These are phyloP conservation scores for Epirrita christyi DNA, from an alignment of 2,888 invertebrate genomes.

Conservation along the genomic window DNA sequence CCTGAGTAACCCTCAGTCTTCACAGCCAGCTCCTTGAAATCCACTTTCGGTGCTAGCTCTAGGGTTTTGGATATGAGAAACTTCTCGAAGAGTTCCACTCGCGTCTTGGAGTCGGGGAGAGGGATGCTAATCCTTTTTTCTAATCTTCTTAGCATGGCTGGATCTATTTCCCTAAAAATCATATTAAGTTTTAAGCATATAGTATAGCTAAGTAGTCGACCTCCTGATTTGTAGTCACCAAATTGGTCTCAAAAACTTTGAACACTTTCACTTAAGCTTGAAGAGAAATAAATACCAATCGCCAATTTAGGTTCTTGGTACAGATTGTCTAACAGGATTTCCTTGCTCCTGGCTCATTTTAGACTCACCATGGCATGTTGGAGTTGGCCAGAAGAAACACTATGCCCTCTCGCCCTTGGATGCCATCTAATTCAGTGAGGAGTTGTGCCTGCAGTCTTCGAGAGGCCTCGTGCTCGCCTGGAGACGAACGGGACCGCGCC, in stretches of 20 bases:
- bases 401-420: constrained; percentile 85
- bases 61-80: constrained; percentile 81
- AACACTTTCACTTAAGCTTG: no score
- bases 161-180: constrained; percentile 90
- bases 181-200: not conserved
- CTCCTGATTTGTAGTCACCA: no score
- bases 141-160: constrained; percentile 93
- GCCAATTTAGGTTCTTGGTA: no score
- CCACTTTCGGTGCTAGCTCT: constrained; percentile 71
- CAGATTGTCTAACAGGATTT: no score
- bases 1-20: constrained; percentile 93
- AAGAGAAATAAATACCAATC: no score
- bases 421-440: constrained; percentile 94
- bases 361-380: constrained; percentile 93
- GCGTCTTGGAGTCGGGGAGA: constrained; percentile 88
- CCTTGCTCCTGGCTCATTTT: no score
- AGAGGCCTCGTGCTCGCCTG: constrained; percentile 93
- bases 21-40: constrained; percentile 76
- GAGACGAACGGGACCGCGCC: constrained; percentile 86
- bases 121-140: constrained; percentile 94
- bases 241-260: no score
- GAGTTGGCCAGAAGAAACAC: constrained; percentile 94
- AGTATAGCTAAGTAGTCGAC: no score
- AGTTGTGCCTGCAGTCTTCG: constrained; percentile 95
- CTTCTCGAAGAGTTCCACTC: constrained; percentile 88